Evolutionary conservation across 2,797 vertebrate genomes (phyloP).

Genomic region (Pampus argenteus): DNA sequence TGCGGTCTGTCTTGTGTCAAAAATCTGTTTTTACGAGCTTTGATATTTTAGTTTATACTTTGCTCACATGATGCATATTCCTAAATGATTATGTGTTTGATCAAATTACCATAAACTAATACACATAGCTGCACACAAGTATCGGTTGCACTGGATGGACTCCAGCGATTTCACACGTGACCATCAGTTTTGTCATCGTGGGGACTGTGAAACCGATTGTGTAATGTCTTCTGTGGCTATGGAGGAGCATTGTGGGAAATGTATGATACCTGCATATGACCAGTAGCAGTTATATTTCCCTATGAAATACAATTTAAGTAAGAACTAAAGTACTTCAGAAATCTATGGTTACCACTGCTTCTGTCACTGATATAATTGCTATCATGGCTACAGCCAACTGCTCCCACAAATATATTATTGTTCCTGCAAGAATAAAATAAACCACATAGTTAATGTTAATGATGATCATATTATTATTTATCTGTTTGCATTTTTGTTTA

Average conservation of each 20-base stretch:
- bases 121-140: neutral
- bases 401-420: neutral
- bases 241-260: too few species aligned
- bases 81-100: neutral
- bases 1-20: neutral
- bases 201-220: neutral
- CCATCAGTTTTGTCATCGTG: neutral
- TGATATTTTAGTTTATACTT: neutral
- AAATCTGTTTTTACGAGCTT: neutral
- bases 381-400: neutral
- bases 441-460: neutral
- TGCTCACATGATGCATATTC: neutral
- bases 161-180: neutral
- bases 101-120: neutral
- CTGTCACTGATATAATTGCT: neutral
- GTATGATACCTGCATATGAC: neutral
- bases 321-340: too few species aligned
- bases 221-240: neutral
- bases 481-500: slow-evolving; percentile 16
- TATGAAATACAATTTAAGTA: neutral
- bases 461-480: neutral
- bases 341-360: too few species aligned
- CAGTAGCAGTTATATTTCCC: neutral
- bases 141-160: neutral
- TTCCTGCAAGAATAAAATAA: neutral